phyloP scores from a whole-genome alignment of 35 echinoderm and acorn worm species.

The Ptychodera flava region DNA sequence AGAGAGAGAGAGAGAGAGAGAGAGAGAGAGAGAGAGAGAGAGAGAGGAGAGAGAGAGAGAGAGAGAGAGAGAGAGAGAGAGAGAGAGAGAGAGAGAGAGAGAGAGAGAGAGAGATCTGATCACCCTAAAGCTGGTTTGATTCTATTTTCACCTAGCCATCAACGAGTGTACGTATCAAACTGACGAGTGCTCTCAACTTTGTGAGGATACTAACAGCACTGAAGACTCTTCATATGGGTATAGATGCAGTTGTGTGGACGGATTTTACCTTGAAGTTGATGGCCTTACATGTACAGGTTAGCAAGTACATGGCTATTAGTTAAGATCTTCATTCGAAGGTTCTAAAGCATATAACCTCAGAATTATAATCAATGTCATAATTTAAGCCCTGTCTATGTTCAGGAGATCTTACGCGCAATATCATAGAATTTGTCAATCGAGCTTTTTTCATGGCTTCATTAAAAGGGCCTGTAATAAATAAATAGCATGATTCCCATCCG shows the following conservation, averaged over 20 bases:
- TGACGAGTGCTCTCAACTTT: neutral
- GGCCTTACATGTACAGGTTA: neutral
- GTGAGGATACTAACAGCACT: neutral
- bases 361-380: too few relatives aligned
- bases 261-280: neutral
- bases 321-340: too few relatives aligned
- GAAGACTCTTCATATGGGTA: too few relatives aligned
- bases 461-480: neutral
- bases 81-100: neutral
- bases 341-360: too few relatives aligned
- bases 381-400: neutral
- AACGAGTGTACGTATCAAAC: neutral
- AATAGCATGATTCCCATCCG: neutral
- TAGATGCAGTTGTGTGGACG: neutral
- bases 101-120: neutral
- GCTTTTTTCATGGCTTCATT: neutral
- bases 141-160: neutral
- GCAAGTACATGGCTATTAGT: neutral
- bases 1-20: neutral
- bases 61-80: neutral
- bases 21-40: neutral
- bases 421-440: neutral
- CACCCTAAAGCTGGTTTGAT: too few relatives aligned
- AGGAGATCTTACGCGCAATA: neutral
- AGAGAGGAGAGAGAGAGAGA: neutral